Conservation (phyloP, 1,140 invertebrate genomes). For the Dryas iulia region DNA sequence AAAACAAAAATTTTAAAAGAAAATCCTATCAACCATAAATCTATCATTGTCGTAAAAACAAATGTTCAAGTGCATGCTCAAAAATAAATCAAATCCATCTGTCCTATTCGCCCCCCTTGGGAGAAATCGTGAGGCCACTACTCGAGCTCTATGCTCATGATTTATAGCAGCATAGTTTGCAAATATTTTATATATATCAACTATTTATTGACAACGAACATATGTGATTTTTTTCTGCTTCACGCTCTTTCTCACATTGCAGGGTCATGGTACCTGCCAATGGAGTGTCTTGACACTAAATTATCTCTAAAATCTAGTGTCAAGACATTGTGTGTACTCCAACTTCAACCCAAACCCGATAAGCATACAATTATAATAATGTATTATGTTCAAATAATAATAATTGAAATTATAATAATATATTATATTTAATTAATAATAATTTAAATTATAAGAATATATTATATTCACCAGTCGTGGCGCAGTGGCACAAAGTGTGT, state of each 20-base stretch:
- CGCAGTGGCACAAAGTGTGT: too few species aligned
- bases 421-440: too few species aligned
- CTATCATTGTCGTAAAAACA: background rate
- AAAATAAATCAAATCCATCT: constrained; percentile 11
- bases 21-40: background rate
- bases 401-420: too few species aligned
- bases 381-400: too few species aligned
- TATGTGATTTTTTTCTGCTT: background rate
- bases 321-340: too few species aligned
- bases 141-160: background rate
- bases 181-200: background rate
- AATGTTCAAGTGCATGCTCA: constrained; percentile 5
- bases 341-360: too few species aligned
- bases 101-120: background rate
- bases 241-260: background rate
- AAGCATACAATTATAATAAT: too few species aligned
- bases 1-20: background rate
- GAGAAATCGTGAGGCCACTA: background rate
- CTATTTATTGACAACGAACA: background rate
- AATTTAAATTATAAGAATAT: too few species aligned
- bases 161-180: background rate
- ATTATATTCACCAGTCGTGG: too few species aligned
- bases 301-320: too few species aligned
- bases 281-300: too few species aligned
- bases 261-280: too few species aligned